Percentiles rank a stretch among this genome's conserved stretches.
Conservation (phyloP, 2,113 vertebrate species). For the Microcebus murinus region DNA sequence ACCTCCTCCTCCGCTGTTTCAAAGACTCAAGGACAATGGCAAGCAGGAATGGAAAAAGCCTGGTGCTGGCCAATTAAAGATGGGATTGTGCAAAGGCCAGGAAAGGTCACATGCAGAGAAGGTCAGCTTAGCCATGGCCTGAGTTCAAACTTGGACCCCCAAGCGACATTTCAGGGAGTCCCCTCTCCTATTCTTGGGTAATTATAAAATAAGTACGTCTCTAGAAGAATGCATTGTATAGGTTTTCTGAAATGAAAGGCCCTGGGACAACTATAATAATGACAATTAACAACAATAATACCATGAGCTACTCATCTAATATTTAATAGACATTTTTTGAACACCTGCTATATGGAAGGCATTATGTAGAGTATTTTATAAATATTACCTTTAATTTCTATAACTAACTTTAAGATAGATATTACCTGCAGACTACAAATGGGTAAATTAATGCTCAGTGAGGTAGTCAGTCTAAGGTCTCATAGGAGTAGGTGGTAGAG, state of each 20-base stretch:
- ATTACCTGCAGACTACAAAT: slow-evolving; percentile 16
- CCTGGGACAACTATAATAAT: neutral
- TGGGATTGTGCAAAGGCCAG: slow-evolving; percentile 57
- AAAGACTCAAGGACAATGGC: slow-evolving; percentile 60
- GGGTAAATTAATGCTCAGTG: slow-evolving; percentile 24
- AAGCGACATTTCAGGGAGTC: slow-evolving; percentile 59
- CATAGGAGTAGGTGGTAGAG: neutral
- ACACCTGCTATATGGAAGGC: neutral
- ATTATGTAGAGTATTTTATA: neutral
- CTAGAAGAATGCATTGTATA: slow-evolving; percentile 35
- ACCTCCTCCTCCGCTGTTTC: slow-evolving; percentile 22
- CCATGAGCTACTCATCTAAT: neutral
- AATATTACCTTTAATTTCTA: slow-evolving; percentile 43
- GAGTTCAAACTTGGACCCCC: slow-evolving; percentile 57
- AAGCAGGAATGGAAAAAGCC: slow-evolving; percentile 39
- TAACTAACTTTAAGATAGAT: neutral
- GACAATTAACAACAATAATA: slow-evolving; percentile 28
- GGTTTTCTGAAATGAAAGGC: slow-evolving; percentile 42
- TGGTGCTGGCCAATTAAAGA: slow-evolving; percentile 58
- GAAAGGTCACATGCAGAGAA: slow-evolving; percentile 49
- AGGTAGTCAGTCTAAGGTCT: neutral
- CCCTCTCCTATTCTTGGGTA: neutral
- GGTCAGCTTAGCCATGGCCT: slow-evolving; percentile 26
- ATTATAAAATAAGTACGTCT: slow-evolving; percentile 30
- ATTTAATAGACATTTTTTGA: slow-evolving; percentile 35